Conservation (phyloP, 2,113 vertebrate species). For the Passer montanus region DNA sequence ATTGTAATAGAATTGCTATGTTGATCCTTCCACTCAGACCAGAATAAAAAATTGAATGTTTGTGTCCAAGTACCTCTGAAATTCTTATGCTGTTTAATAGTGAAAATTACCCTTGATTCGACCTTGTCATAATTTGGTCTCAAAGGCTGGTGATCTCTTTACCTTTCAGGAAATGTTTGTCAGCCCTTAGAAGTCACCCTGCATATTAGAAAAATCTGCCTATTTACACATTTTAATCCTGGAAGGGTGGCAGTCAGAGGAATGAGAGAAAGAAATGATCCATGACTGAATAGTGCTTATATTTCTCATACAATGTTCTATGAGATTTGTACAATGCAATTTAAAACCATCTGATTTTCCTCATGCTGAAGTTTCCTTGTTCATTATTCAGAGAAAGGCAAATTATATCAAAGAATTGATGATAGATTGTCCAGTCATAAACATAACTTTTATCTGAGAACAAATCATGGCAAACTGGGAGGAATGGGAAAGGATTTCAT, state of each 20-base stretch:
- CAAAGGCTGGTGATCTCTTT: not conserved
- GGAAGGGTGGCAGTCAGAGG: not conserved
- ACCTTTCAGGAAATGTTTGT: not conserved
- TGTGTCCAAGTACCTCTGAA: not conserved
- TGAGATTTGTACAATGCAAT: not conserved
- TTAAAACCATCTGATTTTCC: not conserved
- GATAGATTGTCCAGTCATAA: conserved; percentile 1
- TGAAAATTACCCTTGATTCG: not conserved
- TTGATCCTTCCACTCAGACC: not conserved
- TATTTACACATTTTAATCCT: not conserved
- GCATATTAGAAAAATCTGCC: not conserved
- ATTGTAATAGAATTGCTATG: not conserved
- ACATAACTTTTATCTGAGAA: not conserved
- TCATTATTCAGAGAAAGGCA: not conserved
- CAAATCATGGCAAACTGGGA: not conserved
- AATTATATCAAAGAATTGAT: not conserved
- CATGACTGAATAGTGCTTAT: not conserved
- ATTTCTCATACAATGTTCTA: not conserved
- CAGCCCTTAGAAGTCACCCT: not conserved
- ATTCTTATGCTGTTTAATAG: not conserved
- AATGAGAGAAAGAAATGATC: not conserved
- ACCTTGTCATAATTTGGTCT: not conserved
- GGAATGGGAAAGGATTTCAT: not conserved
- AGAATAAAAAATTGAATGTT: not conserved
- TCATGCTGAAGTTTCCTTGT: not conserved